phyloP scores from a whole-genome alignment of 2,797 vertebrate genomes.

The Brachyalestes nurse region DNA sequence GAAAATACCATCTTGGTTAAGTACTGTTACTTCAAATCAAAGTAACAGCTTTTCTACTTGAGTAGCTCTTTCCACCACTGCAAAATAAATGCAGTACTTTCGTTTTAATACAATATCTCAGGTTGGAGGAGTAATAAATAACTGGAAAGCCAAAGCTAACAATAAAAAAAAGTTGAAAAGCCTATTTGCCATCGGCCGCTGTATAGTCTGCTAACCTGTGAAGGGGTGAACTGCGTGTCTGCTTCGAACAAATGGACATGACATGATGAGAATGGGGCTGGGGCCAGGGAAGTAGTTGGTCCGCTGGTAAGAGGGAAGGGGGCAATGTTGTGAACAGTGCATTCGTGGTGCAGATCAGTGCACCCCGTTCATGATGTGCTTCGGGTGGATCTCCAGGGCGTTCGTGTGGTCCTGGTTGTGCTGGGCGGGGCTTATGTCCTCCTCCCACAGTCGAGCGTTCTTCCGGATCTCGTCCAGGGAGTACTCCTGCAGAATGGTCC shows the following conservation, averaged over 20 bases:
- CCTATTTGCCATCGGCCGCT: background rate
- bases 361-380: constrained; percentile 74
- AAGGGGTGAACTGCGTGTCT: background rate
- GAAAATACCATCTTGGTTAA: background rate
- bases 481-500: constrained; percentile 75
- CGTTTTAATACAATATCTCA: background rate
- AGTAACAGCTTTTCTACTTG: background rate
- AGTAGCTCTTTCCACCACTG: background rate
- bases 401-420: constrained; percentile 70
- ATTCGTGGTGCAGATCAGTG: constrained; percentile 60
- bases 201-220: constrained; percentile 2
- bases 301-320: too few relatives aligned
- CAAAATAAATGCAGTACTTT: background rate
- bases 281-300: too few relatives aligned
- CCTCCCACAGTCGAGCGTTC: constrained; percentile 74
- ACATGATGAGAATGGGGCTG: constrained; percentile 3
- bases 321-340: constrained; percentile 10
- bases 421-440: constrained; percentile 57
- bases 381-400: constrained; percentile 64
- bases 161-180: background rate
- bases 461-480: constrained; percentile 81
- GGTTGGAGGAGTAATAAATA: background rate
- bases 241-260: background rate
- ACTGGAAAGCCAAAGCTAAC: background rate
- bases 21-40: background rate